Percentiles rank a stretch among this genome's conserved stretches.
Conservation (phyloP, 2,888 invertebrate genomes). For the Ophonus ardosiacus region DNA sequence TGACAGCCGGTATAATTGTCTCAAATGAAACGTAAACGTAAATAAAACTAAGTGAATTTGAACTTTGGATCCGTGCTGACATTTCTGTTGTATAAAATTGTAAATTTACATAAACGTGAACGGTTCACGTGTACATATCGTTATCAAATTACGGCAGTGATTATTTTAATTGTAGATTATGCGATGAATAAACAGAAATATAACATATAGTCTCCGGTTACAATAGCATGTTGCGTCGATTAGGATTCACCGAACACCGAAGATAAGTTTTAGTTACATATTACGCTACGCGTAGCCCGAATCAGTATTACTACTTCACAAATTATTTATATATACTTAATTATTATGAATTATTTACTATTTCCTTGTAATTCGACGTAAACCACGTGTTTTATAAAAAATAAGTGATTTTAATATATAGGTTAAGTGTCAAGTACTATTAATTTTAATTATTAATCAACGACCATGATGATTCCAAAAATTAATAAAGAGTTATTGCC, state of each 20-base stretch:
- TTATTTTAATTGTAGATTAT: constrained; percentile 41
- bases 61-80: constrained; percentile 35
- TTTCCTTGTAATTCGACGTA: not conserved
- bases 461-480: constrained; percentile 55
- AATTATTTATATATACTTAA: constrained; percentile 25
- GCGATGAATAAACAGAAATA: constrained; percentile 18
- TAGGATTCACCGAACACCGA: not conserved
- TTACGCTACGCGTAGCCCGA: not conserved
- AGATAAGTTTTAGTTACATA: not conserved
- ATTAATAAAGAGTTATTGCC: constrained; percentile 88
- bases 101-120: constrained; percentile 9
- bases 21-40: constrained; percentile 32
- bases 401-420: not conserved
- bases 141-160: constrained; percentile 42
- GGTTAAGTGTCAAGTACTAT: constrained; percentile 8
- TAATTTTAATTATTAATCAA: not conserved
- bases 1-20: constrained; percentile 17
- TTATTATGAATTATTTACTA: not conserved
- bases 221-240: not conserved
- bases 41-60: constrained; percentile 21
- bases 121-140: constrained; percentile 30
- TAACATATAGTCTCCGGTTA: not conserved
- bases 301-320: constrained; percentile 15
- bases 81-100: constrained; percentile 10
- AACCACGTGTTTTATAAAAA: constrained; percentile 6